Conservation (phyloP, 2,888 invertebrate species). For the Macrosoma leucophasiata region DNA sequence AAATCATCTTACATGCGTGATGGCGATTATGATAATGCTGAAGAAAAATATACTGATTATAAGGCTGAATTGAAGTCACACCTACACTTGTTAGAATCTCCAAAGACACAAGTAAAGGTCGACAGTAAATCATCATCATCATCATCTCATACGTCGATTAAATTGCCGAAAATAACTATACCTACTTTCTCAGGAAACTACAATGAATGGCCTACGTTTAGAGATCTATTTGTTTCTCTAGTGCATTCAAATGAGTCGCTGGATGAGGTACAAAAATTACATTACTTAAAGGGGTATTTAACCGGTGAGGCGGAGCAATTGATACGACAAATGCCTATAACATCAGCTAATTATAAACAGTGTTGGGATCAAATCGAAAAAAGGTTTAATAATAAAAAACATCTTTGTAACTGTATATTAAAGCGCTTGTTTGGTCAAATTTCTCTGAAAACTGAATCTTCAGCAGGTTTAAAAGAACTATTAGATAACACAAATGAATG, state of each 20-base stretch:
- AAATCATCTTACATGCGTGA: conserved; percentile 1
- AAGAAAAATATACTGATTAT: conserved; percentile 3
- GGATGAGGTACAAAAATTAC: conserved; percentile 22
- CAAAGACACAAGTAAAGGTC: neutral
- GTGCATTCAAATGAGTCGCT: conserved; percentile 15
- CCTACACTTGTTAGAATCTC: neutral
- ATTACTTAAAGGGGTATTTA: conserved; percentile 15
- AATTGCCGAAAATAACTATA: conserved; percentile 10
- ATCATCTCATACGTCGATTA: conserved; percentile 1
- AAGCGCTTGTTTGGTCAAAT: conserved; percentile 14
- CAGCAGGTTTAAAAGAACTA: conserved; percentile 11
- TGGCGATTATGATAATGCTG: conserved; percentile 2
- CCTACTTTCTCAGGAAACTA: conserved; percentile 15
- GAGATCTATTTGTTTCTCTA: conserved; percentile 12
- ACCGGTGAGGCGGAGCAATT: conserved; percentile 28
- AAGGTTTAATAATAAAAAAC: conserved; percentile 18
- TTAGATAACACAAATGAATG: conserved; percentile 15
- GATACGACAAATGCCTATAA: conserved; percentile 16
- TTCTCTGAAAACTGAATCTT: conserved; percentile 7
- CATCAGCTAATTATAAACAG: conserved; percentile 10
- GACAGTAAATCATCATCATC: neutral
- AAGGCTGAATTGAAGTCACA: conserved; percentile 3
- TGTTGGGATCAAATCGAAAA: conserved; percentile 15
- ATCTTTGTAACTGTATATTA: conserved; percentile 13
- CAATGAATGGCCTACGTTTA: conserved; percentile 11